phyloP scores from a whole-genome alignment of 2,113 vertebrate species.

The Plecotus auritus region DNA sequence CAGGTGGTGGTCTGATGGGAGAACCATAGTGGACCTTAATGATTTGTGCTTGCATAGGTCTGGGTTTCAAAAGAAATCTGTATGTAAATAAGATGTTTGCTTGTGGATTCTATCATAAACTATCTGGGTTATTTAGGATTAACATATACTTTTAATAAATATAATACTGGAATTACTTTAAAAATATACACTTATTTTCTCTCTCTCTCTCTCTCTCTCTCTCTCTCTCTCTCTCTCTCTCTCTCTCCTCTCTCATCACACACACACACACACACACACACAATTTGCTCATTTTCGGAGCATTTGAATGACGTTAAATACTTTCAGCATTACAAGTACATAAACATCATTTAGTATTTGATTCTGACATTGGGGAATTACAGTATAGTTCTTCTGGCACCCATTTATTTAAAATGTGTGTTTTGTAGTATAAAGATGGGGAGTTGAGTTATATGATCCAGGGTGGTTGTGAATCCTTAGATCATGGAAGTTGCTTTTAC shows the following conservation, averaged over 20 bases:
- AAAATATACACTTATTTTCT: not conserved
- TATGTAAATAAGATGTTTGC: not conserved
- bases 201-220: not conserved
- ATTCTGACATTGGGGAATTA: not conserved
- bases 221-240: not conserved
- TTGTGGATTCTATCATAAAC: not conserved
- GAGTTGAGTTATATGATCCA: not conserved
- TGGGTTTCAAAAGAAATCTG: not conserved
- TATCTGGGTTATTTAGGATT: not conserved
- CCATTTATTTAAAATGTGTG: not conserved
- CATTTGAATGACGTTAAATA: conserved; percentile 22
- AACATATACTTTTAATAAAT: not conserved
- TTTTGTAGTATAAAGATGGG: not conserved
- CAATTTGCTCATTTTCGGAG: not conserved
- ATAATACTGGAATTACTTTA: not conserved
- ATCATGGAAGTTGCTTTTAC: conserved; percentile 19
- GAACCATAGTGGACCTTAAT: not conserved
- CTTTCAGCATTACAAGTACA: not conserved
- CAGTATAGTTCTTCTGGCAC: not conserved
- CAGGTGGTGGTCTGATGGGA: not conserved
- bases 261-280: not conserved
- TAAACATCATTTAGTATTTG: not conserved
- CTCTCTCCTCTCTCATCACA: not conserved
- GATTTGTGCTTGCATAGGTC: not conserved
- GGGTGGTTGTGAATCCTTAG: not conserved